A percentile compares a stretch with the other conserved stretches of the same genome.
phyloP scores from a whole-genome alignment of 2,113 vertebrate genomes.

The Orycteropus afer region DNA sequence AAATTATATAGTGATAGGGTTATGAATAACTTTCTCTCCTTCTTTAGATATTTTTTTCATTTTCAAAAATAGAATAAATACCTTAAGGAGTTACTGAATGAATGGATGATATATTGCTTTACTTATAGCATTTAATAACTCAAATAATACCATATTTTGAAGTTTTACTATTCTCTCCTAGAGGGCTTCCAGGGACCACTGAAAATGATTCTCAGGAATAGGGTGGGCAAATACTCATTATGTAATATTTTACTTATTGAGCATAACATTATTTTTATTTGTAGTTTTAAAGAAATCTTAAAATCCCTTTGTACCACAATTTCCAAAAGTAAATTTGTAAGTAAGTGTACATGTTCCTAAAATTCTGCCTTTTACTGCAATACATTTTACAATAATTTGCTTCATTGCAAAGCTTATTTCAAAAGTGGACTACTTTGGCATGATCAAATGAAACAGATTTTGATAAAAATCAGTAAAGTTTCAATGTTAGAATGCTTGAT shows the following conservation, averaged over 20 bases:
- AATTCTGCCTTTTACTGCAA: not conserved
- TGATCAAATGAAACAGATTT: conserved; percentile 28
- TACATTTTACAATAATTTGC: not conserved
- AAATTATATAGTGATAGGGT: not conserved
- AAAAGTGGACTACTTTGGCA: not conserved
- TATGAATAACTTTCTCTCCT: not conserved
- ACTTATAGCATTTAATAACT: not conserved
- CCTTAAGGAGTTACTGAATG: not conserved
- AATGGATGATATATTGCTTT: not conserved
- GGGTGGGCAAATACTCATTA: not conserved
- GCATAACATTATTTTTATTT: not conserved
- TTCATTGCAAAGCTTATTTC: conserved; percentile 1
- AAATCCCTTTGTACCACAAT: conserved; percentile 29
- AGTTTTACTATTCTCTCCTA: not conserved
- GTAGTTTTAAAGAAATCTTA: not conserved
- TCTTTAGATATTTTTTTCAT: not conserved
- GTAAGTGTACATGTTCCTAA: not conserved
- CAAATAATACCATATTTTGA: not conserved
- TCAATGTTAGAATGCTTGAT: conserved; percentile 1
- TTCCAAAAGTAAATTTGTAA: not conserved
- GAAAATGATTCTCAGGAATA: conserved; percentile 13
- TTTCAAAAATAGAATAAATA: conserved; percentile 22
- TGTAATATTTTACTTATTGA: not conserved
- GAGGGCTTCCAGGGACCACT: not conserved
- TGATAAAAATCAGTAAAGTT: conserved; percentile 43